These are phyloP conservation scores for Caenorhabditis panamensis DNA, from an alignment of 2,888 invertebrate species.

Conservation along the genomic window DNA sequence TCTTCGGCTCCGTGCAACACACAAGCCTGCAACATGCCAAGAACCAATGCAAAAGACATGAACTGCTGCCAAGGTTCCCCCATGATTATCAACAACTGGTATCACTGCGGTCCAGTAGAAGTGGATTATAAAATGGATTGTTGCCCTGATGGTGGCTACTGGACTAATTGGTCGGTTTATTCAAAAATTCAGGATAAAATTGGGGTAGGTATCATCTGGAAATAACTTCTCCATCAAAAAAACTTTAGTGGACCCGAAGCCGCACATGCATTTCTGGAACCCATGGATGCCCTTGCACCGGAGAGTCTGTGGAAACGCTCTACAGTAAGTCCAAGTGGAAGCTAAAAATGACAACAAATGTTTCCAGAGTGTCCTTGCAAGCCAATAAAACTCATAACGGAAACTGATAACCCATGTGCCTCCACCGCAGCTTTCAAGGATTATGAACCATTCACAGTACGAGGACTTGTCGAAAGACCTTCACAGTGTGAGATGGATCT, in stretches of 20 bases:
- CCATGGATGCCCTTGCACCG: constrained; percentile 26
- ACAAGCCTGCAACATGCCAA: constrained; percentile 46
- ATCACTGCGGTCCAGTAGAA: constrained; percentile 37
- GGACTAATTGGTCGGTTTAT: constrained; percentile 11
- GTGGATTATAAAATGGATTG: constrained; percentile 12
- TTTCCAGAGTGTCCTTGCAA: constrained; percentile 12
- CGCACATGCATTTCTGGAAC: constrained; percentile 13
- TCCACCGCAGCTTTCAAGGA: not conserved
- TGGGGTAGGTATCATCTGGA: constrained; percentile 6
- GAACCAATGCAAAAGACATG: not conserved
- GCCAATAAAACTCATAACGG: constrained; percentile 5
- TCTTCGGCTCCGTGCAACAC: constrained; percentile 11
- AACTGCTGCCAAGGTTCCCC: constrained; percentile 31
- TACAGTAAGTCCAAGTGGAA: not conserved
- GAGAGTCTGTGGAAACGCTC: not conserved
- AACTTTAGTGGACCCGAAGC: constrained; percentile 19
- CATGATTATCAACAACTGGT: constrained; percentile 30
- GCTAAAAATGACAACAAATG: not conserved
- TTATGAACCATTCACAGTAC: not conserved
- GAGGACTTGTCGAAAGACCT: not conserved
- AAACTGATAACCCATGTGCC: not conserved
- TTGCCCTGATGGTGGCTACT: constrained; percentile 41
- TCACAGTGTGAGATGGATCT: constrained; percentile 1
- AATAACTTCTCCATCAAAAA: not conserved
- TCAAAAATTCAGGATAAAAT: not conserved